phyloP scores from a whole-genome alignment of 1,140 invertebrate genomes.

The Brachionus calyciflorus region DNA sequence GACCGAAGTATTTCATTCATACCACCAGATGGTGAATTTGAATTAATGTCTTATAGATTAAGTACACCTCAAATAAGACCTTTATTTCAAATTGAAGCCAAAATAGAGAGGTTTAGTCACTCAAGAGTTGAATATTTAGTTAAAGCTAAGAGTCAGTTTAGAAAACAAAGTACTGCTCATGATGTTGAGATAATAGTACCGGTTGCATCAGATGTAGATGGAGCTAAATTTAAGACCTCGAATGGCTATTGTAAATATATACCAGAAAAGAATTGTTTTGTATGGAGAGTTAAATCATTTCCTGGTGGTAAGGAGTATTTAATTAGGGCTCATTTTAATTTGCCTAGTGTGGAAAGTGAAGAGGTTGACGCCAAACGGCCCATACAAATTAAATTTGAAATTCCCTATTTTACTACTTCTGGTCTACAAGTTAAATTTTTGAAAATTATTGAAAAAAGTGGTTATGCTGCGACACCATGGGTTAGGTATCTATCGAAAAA shows the following conservation, averaged over 20 bases:
- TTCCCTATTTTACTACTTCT: conserved; percentile 98
- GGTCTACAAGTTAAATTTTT: conserved; percentile 92
- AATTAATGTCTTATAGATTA: conserved; percentile 97
- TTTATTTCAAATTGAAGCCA: conserved; percentile 98
- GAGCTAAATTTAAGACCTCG: conserved; percentile 97
- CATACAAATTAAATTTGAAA: conserved; percentile 98
- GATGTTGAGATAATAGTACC: conserved; percentile 99
- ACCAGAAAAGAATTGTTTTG: conserved; percentile 93
- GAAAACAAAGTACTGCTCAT: conserved; percentile 93
- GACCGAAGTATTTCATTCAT: conserved; percentile 98
- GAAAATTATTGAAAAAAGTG: conserved; percentile 99
- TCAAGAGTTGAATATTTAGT: conserved; percentile 99
- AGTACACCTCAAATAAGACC: conserved; percentile 98
- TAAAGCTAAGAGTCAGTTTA: conserved; percentile 98
- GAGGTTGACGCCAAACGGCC: conserved; percentile 94
- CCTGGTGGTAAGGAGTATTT: conserved; percentile 98
- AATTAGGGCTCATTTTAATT: conserved; percentile 97
- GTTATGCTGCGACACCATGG: conserved; percentile 98
- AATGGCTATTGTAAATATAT: conserved; percentile 96
- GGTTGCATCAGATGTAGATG: conserved; percentile 94
- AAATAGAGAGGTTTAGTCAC: conserved; percentile 94
- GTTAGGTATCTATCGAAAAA: conserved; percentile 99
- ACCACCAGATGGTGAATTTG: conserved; percentile 98
- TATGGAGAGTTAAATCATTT: conserved; percentile 99
- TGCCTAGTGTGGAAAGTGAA: conserved; percentile 91